These are phyloP conservation scores for Troides aeacus DNA, from an alignment of 2,888 invertebrate species.

Conservation along the genomic window DNA sequence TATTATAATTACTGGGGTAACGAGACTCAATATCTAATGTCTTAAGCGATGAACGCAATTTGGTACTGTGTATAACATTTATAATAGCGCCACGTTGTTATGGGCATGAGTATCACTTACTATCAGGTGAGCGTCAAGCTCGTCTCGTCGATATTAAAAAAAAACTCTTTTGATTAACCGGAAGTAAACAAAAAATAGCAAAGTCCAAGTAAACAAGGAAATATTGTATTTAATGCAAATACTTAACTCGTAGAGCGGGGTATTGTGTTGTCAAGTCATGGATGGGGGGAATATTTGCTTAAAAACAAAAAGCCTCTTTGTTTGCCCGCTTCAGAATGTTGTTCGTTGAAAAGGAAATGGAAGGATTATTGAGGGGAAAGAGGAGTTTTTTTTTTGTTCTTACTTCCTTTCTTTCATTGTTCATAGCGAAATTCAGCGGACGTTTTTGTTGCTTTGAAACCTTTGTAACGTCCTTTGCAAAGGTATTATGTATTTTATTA, in stretches of 20 bases:
- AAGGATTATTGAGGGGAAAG: constrained; percentile 16
- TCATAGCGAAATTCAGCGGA: neutral
- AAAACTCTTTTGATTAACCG: no score
- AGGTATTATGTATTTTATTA: no score
- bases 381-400: constrained; percentile 5
- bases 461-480: neutral
- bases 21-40: no score
- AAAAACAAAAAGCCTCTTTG: constrained; percentile 22
- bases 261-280: constrained; percentile 17
- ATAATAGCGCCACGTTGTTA: no score
- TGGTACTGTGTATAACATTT: no score
- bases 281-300: constrained; percentile 12
- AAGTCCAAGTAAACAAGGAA: neutral
- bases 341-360: constrained; percentile 18
- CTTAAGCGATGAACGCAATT: no score
- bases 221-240: constrained; percentile 1
- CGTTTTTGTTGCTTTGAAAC: neutral
- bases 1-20: no score
- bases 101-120: no score
- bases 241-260: neutral
- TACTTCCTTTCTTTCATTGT: constrained; percentile 1
- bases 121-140: no score
- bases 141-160: no score
- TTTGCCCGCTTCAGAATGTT: constrained; percentile 12
- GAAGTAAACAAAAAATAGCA: neutral